A percentile compares a stretch with the other conserved stretches of the same genome.
Conservation (phyloP, 1,140 invertebrate species). For the Hirudo medicinalis region DNA sequence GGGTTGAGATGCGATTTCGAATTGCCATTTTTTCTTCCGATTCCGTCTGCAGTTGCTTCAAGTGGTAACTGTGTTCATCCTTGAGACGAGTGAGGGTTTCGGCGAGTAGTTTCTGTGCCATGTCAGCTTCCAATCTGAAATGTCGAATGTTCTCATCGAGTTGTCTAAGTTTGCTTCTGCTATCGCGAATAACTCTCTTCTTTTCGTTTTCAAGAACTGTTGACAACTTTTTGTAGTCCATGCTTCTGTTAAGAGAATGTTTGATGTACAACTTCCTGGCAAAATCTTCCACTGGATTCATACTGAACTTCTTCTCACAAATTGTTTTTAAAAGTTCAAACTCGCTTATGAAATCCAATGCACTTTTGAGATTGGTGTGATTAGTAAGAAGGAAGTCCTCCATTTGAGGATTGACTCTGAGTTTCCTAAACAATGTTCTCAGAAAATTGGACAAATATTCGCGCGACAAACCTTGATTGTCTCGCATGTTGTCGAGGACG, state of each 20-base stretch:
- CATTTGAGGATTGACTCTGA: too few species aligned
- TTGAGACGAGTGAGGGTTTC: not conserved
- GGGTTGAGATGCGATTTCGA: not conserved
- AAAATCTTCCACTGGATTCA: constrained; percentile 11
- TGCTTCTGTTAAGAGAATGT: too few species aligned
- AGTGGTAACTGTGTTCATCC: not conserved
- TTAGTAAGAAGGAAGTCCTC: too few species aligned
- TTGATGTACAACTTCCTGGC: constrained; percentile 2
- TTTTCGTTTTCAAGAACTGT: constrained; percentile 4
- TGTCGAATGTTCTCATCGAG: not conserved
- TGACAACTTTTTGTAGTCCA: too few species aligned
- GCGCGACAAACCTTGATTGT: too few species aligned
- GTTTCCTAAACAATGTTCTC: too few species aligned
- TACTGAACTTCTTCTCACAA: not conserved
- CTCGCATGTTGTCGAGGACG: too few species aligned
- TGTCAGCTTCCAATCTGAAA: not conserved
- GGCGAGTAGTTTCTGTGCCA: constrained; percentile 2
- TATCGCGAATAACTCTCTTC: not conserved
- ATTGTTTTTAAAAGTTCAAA: too few species aligned
- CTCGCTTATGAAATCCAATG: too few species aligned
- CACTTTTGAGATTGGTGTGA: too few species aligned
- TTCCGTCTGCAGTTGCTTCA: not conserved
- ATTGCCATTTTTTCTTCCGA: not conserved
- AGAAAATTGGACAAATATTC: too few species aligned
- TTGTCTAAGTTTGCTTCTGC: not conserved